Evolutionary conservation across 2,888 invertebrate genomes (phyloP), one percentile per base, ranked within the genome.

Genomic region (Frankliniella fusca): DNA sequence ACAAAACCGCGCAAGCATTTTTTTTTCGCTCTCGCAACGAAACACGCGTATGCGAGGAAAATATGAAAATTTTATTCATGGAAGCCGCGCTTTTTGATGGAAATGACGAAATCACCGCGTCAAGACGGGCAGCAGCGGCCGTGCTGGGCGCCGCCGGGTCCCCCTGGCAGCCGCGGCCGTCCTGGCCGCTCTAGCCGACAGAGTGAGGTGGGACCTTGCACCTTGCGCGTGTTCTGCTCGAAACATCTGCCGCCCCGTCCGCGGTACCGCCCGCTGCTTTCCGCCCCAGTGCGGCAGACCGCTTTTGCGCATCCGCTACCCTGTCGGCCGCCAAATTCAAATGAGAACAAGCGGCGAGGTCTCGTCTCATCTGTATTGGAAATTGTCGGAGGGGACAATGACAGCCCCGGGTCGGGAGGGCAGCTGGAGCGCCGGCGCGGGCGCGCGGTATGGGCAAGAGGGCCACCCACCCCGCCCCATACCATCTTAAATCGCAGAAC

Each of bases 51-150:
- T 15, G 54, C 20, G 18, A 54, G 15, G 23, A 76, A 76, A 76
- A 76, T 76, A 76, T 76, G 70, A 76, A 76, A 76, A 76, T 76
- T 76, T 76, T 76, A 76, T 76, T 76, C 70, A 76, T 76, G 70
- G 27, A 76, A 76, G 70, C 23, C 70, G 27, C 70, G 70, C 70
- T 76, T 76, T 76, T 76, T 76, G 70, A 76, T 76, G 70, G 70
- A 76, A 76, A 76, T 76, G 23, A 76, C 23, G 27, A 27, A 38
- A 38, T 38, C 38, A 38, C 38, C 38, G 38, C 38, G 38, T 38
- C 38, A 38, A 38, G 38, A 38, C 38, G 38, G 38, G 38, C 38
- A n/a, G n/a, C n/a, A n/a, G n/a, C n/a, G n/a, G n/a, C n/a, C n/a
- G 38, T 38, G 38, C 38, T 2, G 38, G 38, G 38, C 38, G 3